These are phyloP conservation scores for Leptobrachium ailaonicum DNA, from an alignment of 2,113 vertebrate genomes.

Conservation along the genomic window DNA sequence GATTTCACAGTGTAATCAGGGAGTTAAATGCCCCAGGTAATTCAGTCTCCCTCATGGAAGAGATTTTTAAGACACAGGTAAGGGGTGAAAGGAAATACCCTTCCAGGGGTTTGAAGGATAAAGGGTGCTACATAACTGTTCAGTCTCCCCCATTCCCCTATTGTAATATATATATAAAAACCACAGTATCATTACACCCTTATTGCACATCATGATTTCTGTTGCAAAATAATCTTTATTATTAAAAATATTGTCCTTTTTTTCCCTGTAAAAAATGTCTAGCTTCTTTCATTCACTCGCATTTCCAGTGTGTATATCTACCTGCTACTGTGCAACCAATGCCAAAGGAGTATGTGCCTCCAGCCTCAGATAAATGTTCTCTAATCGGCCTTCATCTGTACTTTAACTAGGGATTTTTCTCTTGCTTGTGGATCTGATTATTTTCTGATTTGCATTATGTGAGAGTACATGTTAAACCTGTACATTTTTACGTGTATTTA, in stretches of 20 bases:
- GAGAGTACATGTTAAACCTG: no score
- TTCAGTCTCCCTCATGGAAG: constrained; percentile 36
- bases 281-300: neutral
- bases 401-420: no score
- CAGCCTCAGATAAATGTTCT: no score
- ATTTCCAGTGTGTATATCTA: no score
- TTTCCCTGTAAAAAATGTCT: constrained; percentile 28
- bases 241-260: constrained; percentile 27
- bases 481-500: no score
- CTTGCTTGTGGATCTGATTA: no score
- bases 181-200: constrained; percentile 5
- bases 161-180: neutral
- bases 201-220: constrained; percentile 41
- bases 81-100: constrained; percentile 9
- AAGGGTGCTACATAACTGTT: constrained; percentile 19
- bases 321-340: no score
- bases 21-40: constrained; percentile 47
- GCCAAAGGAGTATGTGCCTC: no score
- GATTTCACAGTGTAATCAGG: constrained; percentile 42
- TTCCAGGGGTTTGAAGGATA: neutral
- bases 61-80: constrained; percentile 45
- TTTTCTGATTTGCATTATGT: no score
- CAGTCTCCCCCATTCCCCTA: neutral
- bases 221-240: constrained; percentile 21
- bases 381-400: no score